phyloP scores from a whole-genome alignment of 2,888 invertebrate species.

The Maniola hyperantus region DNA sequence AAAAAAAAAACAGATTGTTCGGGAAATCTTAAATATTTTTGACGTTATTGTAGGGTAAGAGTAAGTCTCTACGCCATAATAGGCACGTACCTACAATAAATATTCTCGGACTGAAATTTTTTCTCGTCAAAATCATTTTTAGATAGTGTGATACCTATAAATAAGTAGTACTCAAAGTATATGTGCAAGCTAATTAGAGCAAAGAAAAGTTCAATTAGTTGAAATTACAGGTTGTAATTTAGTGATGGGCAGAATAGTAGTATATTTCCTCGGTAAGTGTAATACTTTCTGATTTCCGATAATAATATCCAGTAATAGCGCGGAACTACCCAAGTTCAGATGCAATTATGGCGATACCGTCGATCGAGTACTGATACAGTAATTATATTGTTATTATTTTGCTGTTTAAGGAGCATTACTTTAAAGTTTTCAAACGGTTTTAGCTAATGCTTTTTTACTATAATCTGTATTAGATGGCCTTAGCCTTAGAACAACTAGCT shows the following conservation, averaged over 20 bases:
- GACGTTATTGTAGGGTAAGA: too few species aligned
- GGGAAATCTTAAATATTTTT: too few species aligned
- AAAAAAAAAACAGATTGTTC: too few species aligned
- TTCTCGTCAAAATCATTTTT: too few species aligned
- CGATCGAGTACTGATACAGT: conserved; percentile 8
- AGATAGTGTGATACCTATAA: too few species aligned
- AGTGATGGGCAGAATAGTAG: not conserved
- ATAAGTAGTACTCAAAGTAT: too few species aligned
- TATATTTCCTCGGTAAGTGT: not conserved
- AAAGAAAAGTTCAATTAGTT: not conserved
- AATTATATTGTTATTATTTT: not conserved
- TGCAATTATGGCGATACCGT: conserved; percentile 31
- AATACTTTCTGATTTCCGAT: conserved; percentile 35
- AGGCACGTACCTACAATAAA: too few species aligned
- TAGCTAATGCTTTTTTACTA: conserved; percentile 5
- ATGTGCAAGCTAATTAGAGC: too few species aligned
- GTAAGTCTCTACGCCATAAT: too few species aligned
- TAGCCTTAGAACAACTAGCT: too few species aligned
- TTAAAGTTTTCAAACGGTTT: conserved; percentile 12
- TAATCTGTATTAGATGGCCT: not conserved
- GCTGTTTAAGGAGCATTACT: conserved; percentile 15
- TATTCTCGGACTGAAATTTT: too few species aligned
- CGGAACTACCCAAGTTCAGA: conserved; percentile 31
- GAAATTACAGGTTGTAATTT: not conserved
- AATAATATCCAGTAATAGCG: conserved; percentile 21